Percentiles rank a stretch among this genome's conserved stretches.
Conservation (phyloP, 1,140 invertebrate genomes). For the Cherax quadricarinatus region DNA sequence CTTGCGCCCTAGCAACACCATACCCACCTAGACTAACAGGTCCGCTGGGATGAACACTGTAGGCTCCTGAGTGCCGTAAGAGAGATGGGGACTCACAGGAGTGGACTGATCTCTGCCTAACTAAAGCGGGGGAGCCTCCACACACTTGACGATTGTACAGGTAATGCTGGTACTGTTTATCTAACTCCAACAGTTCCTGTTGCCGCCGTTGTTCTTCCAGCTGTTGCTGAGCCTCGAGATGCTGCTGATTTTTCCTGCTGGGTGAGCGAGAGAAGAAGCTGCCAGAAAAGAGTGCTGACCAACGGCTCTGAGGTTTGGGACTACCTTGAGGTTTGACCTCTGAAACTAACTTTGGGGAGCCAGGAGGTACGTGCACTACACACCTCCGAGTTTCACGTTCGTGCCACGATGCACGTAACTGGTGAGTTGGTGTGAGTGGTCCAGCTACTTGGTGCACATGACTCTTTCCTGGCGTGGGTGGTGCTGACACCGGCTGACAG, state of each 20-base stretch:
- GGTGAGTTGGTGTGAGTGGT: constrained; percentile 67
- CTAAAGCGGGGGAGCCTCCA: constrained; percentile 61
- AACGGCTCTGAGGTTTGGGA: constrained; percentile 70
- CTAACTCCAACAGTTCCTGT: constrained; percentile 44
- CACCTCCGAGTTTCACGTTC: constrained; percentile 71
- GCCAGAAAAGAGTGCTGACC: constrained; percentile 71
- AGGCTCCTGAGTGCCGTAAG: constrained; percentile 41
- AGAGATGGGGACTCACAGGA: constrained; percentile 68
- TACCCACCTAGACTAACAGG: constrained; percentile 58
- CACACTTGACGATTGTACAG: constrained; percentile 56
- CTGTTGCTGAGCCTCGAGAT: constrained; percentile 54
- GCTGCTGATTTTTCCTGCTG: constrained; percentile 68
- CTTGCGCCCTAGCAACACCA: constrained; percentile 70
- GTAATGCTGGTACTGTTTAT: constrained; percentile 64
- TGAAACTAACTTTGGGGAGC: constrained; percentile 28
- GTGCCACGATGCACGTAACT: constrained; percentile 70
- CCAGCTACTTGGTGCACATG: constrained; percentile 60
- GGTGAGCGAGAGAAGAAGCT: constrained; percentile 71
- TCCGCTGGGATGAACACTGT: constrained; percentile 34
- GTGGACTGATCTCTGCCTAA: constrained; percentile 67
- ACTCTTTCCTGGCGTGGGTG: constrained; percentile 71
- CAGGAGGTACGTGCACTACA: constrained; percentile 66
- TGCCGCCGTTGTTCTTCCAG: constrained; percentile 23
- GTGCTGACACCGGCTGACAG: constrained; percentile 71
- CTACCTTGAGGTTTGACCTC: constrained; percentile 65